Conservation (phyloP, 1,140 invertebrate genomes). For the Bombus impatiens region DNA sequence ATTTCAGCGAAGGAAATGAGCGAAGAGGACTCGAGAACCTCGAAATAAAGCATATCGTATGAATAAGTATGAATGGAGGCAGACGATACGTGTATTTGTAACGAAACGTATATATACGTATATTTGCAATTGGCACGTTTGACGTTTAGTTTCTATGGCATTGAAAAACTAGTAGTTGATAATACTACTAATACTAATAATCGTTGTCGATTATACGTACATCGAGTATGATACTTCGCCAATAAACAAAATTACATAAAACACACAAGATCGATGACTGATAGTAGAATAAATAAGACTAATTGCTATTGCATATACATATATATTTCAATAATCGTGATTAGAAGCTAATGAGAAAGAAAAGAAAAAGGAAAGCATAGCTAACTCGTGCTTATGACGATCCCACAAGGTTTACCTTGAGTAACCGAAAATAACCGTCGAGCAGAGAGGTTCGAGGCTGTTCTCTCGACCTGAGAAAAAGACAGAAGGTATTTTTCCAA, state of each 20-base stretch:
- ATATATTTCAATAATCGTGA: background rate
- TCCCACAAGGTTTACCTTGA: background rate
- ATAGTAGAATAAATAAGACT: constrained; percentile 1
- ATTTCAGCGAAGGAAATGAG: background rate
- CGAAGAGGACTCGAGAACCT: background rate
- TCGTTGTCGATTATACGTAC: background rate
- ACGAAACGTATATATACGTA: background rate
- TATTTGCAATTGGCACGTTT: background rate
- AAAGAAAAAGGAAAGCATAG: background rate
- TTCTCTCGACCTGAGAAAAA: background rate
- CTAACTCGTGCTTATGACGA: too few relatives aligned
- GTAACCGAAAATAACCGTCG: constrained; percentile 14
- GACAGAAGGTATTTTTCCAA: constrained; percentile 4
- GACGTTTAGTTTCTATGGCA: background rate
- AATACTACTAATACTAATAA: background rate
- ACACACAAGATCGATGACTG: background rate
- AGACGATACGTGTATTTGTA: background rate
- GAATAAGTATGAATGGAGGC: background rate
- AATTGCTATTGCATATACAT: background rate
- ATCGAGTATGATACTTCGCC: background rate
- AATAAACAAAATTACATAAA: background rate
- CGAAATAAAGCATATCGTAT: background rate
- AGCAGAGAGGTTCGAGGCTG: background rate
- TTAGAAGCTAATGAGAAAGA: background rate
- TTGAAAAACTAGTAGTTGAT: background rate